Base-by-base conservation (phyloP, 2,113 vertebrate genomes). In the Atherinomorus stipes region DNA sequence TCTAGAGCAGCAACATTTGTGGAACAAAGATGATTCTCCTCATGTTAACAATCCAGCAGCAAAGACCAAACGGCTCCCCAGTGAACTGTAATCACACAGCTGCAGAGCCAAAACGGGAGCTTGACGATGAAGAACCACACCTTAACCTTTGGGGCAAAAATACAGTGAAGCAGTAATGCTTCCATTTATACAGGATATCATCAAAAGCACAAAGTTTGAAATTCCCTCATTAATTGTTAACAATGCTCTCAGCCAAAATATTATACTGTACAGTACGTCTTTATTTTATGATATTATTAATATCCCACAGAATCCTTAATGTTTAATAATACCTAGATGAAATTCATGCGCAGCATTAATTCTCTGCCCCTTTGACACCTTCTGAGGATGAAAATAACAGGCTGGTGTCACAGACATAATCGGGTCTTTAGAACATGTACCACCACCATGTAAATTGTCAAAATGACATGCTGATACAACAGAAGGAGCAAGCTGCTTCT, bases 11-110 rank as follows among this genome's bases (percentile, higher is more conserved):
- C 83, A 71, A 51, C 81, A 68, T 84, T 81, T 68, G 65, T 71
- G 77, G 74, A 89, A 90, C 90, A 89, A 90, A 85, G 86, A 90
- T 83, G 77, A 92, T 91, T 88, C 90, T 85, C 91, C 74, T 72
- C 70, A 83, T 74, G 60, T 51, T 85, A 88, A 93, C 92, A 93
- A 90, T 89, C 75, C 37, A 58, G 47, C 76, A 71, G 68, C 83
- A 88, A 86, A 52, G 80, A 80, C 8, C 25, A 25, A 74, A 83
- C 56, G 49, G 71, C 77, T 90, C 81, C 89, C 90, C 60, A 34
- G 50, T 84, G 89, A 80, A 81, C 85, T 76, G 63, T 71, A 56
- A 52, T 61, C 15, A 44, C 50, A 75, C 78, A 78, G 80, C 85
- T 82, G 66, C 49, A 66, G 68, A 84, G 60, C 71, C 44, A 64